phyloP scores from a whole-genome alignment of 2,797 vertebrate genomes.

The Pelobates cultripes region DNA sequence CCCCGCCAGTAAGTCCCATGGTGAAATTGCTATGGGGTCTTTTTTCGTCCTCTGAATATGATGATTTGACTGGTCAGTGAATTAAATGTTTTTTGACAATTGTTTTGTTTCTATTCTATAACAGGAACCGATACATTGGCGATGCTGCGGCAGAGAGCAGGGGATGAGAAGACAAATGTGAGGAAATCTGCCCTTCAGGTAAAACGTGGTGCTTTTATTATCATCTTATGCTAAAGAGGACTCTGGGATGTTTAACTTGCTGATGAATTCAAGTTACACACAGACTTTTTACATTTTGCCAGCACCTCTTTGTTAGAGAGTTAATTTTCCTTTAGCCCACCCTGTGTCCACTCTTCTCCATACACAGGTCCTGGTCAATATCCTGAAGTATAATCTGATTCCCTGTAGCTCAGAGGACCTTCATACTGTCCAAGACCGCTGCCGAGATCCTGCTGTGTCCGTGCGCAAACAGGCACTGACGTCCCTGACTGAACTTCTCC shows the following conservation, averaged over 20 bases:
- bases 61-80: background rate
- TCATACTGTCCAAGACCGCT: constrained; percentile 78
- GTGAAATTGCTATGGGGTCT: too few relatives aligned
- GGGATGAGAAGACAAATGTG: constrained; percentile 84
- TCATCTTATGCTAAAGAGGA: too few relatives aligned
- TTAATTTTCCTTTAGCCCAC: background rate
- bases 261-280: too few relatives aligned
- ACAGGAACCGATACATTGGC: constrained; percentile 79
- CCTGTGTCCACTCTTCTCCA: background rate
- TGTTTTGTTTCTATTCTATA: background rate
- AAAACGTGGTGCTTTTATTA: background rate
- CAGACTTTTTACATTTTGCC: too few relatives aligned
- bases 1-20: too few relatives aligned
- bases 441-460: constrained; percentile 87
- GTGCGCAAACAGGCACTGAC: constrained; percentile 91
- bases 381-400: constrained; percentile 82
- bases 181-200: constrained; percentile 94
- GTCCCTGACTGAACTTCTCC: constrained; percentile 85
- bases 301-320: too few relatives aligned
- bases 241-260: too few relatives aligned
- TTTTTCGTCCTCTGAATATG: too few relatives aligned
- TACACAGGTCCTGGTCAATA: constrained; percentile 79
- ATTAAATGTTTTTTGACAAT: background rate
- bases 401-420: constrained; percentile 75
- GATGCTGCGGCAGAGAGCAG: constrained; percentile 76